Evolutionary conservation across 2,797 vertebrate genomes (phyloP).

Genomic region (Rousettus madagascariensis): DNA sequence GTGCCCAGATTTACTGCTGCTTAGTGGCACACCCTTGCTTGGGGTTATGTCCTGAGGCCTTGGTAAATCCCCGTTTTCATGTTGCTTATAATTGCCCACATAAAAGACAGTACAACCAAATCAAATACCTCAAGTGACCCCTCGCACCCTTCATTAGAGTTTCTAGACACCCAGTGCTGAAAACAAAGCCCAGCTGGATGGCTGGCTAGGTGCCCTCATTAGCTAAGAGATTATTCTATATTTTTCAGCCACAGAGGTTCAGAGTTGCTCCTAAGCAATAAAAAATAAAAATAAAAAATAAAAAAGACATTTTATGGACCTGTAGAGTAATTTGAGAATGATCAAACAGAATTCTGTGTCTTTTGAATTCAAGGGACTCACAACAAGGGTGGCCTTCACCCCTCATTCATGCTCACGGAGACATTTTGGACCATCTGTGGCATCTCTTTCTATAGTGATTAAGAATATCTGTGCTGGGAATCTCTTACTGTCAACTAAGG

Average conservation of each 20-base stretch:
- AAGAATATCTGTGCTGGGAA: conserved; percentile 40
- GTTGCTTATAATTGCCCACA: not conserved
- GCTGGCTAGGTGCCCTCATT: not conserved
- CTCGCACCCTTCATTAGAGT: not conserved
- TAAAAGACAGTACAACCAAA: not conserved
- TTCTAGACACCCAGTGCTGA: not conserved
- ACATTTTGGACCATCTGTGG: not conserved
- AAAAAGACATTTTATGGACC: not conserved
- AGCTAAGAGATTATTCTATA: not conserved
- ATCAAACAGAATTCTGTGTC: not conserved
- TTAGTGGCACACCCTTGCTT: not conserved
- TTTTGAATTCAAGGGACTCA: not conserved
- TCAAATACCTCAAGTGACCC: not conserved
- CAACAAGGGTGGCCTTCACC: fast-evolving
- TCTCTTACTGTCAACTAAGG: not conserved
- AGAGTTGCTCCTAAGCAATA: not conserved
- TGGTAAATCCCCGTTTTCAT: not conserved
- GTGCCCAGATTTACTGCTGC: not conserved
- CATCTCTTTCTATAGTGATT: not conserved
- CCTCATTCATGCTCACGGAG: not conserved
- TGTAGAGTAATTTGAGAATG: not conserved
- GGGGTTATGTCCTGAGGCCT: not conserved
- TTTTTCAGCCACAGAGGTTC: conserved; percentile 14
- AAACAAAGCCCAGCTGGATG: not conserved
- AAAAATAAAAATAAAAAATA: not conserved